A percentile compares a stretch with the other conserved stretches of the same genome.
Conservation (phyloP, 2,797 vertebrate species). For the Platyrinchus mystaceus region DNA sequence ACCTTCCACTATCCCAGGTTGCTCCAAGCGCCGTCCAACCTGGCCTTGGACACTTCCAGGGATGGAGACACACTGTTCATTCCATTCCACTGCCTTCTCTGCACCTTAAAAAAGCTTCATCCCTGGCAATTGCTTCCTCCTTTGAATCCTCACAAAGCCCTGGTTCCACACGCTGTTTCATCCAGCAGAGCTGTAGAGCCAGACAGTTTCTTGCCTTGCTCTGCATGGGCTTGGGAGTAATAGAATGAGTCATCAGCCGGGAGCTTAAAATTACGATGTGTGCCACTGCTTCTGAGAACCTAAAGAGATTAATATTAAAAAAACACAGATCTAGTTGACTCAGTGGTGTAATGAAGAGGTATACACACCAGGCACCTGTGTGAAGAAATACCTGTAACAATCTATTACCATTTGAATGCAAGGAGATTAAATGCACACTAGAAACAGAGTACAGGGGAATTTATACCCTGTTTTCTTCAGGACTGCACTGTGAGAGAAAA, state of each 20-base stretch:
- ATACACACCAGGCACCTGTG: conserved; percentile 25
- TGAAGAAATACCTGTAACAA: conserved; percentile 13
- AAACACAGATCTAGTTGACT: conserved; percentile 3
- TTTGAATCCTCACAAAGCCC: background rate
- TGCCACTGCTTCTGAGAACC: conserved; percentile 8
- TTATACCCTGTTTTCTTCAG: background rate
- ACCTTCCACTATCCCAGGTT: accelerated
- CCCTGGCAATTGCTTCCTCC: background rate
- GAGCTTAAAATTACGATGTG: conserved; percentile 6
- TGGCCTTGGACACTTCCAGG: background rate
- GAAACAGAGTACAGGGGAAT: background rate
- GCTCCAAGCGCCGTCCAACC: accelerated
- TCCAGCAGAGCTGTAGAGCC: background rate
- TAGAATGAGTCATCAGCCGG: conserved; percentile 15
- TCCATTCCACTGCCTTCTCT: background rate
- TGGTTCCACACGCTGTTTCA: background rate
- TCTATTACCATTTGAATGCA: conserved; percentile 38
- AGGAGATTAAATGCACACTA: conserved; percentile 5
- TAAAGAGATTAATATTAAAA: conserved; percentile 38
- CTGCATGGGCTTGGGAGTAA: conserved; percentile 11
- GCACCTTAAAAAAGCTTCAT: background rate
- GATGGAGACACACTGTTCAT: accelerated
- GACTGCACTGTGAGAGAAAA: background rate
- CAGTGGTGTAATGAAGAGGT: conserved; percentile 36
- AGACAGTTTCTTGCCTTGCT: conserved; percentile 1